phyloP scores from a whole-genome alignment of 2,113 vertebrate species.

The Chitala chitala region DNA sequence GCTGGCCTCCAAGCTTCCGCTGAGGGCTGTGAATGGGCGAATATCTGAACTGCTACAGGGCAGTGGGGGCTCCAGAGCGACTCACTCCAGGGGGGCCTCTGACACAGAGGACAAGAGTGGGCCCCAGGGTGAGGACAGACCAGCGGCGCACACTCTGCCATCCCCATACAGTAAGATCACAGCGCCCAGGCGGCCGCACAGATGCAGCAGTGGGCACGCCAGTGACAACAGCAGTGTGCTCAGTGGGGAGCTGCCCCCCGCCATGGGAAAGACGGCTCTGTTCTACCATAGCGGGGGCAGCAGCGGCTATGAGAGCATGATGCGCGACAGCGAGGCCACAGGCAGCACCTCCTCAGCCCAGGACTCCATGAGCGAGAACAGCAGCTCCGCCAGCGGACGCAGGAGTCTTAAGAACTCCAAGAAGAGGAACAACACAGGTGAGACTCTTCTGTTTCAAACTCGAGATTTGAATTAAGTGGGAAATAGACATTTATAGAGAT shows the following conservation, averaged over 20 bases:
- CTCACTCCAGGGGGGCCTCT: conserved; percentile 43
- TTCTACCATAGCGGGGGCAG: conserved; percentile 97
- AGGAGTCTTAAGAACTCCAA: conserved; percentile 87
- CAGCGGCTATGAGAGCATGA: conserved; percentile 96
- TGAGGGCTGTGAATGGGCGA: conserved; percentile 83
- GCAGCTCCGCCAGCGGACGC: conserved; percentile 76
- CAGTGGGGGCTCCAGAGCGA: conserved; percentile 54
- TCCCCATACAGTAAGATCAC: conserved; percentile 98
- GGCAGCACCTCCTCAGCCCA: conserved; percentile 90
- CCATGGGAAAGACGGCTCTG: conserved; percentile 93
- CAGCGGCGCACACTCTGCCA: conserved; percentile 73
- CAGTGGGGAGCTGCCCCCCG: conserved; percentile 91
- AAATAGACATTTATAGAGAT: no score
- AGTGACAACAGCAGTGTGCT: conserved; percentile 97
- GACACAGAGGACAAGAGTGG: conserved; percentile 59
- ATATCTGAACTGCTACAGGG: conserved; percentile 93
- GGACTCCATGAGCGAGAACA: conserved; percentile 94
- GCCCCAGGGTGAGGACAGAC: conserved; percentile 61
- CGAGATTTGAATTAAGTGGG: no score
- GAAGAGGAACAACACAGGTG: conserved; percentile 83
- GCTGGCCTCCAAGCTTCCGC: conserved; percentile 79
- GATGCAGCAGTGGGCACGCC: conserved; percentile 92
- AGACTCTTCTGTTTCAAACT: conserved; percentile 11
- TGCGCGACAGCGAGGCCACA: conserved; percentile 93
- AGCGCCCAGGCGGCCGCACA: conserved; percentile 83